Evolutionary conservation across 2,113 vertebrate species (phyloP), one percentile per base, ranked within the genome.

Genomic region (Pampusana beccarii): DNA sequence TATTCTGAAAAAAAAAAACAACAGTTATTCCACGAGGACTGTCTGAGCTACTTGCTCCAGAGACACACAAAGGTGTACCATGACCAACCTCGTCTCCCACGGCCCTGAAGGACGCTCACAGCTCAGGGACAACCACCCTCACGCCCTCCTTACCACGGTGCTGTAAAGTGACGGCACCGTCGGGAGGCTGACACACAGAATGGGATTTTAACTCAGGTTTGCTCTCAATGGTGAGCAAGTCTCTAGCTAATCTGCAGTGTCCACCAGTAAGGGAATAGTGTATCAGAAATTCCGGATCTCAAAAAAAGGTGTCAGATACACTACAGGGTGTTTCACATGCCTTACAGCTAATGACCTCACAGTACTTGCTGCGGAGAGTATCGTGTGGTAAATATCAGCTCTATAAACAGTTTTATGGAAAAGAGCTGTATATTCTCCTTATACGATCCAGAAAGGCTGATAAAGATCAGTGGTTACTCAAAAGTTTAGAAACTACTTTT

Each of bases 1-100:
- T 75, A 99, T 99, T 97, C 99, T 99, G 90, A 18, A 91, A 96
- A 84, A 72, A 50, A 33, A 70, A 71, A 20, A 34, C 0, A 24
- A 6, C 48, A 61, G 13, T 93, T 86, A 77, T 58, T 90, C 38
- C 33, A n/a, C 6, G 11, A 77, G 71, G 24, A 88, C 40, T 9
- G 42, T 44, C 56, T 67, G 50, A 79, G 11, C 36, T 80, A 13
- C 66, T 19, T 67, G 57, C 64, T 57, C n/a, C 61, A 40, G 16
- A 34, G 16, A 60, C 50, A 33, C 1, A 1, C 19, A 53, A 54
- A 73, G 29, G n/a, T 23, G 33, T 15, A 69, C 12, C 53, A 46
- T 0, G 0, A 72, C 16, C 53, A 92, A 12, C 9, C 38, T 14
- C n/a, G 75, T 6, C 80, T 81, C 31, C 66, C 74, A 23, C 1